Base-by-base conservation (phyloP, 2,888 invertebrate species). In the Lithodes maja region DNA sequence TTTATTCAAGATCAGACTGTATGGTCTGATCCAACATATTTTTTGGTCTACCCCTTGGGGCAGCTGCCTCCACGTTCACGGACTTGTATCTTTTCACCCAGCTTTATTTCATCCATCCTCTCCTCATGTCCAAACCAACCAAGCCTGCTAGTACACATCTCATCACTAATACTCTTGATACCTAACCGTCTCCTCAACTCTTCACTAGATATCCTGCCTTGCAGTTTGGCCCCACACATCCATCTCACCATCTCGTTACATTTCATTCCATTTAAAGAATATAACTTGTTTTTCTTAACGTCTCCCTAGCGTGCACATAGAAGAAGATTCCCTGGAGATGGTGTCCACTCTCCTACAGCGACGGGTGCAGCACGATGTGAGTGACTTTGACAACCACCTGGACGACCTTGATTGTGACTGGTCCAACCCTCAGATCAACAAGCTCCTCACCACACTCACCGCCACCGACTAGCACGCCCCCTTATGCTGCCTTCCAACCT, bases 351-450 rank as follows among this genome's bases (percentile, higher is more conserved):
- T 98, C 80, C 94, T 99, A 74, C 96, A 97, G 93, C 94, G 95
- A 55, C 96, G 96, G 80, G 95, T 96, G 0, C 96, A 97, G 93
- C 95, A 96, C 90, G 95, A 96, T 92, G 94, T 99, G n/a, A 94
- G 97, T 12, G 99, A 99, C 94, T 99, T 99, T 93, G 99, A 99
- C 94, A 99, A 98, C 94, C 99, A 99, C 94, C 95, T 99, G 92
- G 99, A 99, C 94, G 96, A 99, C 93, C 95, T 98, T 69, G 95
- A 96, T 49, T 95, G 96, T 91, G 98, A 99, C 94, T 99, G 99
- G 98, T 96, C 96, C 92, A 99, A 99, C 94, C 93, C 94, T 3
- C 94, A 95, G 87, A 94, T 97, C 78, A 96, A 96, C 93, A 94
- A 95, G 78, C 92, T 94, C 78, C 92, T 93, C n/a, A 83, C 81